Base-by-base conservation (phyloP, 1,140 invertebrate species). In the Helicoverpa armigera region DNA sequence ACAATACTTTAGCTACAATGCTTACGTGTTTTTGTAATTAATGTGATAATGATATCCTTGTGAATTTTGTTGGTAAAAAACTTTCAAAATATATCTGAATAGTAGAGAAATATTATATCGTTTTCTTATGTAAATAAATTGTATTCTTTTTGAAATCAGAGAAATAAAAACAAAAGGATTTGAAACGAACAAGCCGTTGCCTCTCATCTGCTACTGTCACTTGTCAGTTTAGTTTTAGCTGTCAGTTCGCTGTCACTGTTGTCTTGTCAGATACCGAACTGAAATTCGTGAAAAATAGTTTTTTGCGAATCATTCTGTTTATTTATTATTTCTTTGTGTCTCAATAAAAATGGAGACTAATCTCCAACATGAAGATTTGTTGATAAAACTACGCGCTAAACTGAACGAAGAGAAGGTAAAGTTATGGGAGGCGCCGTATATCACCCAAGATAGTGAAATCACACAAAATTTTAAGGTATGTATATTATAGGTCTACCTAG, bases 381-480 rank as follows among this genome's bases (percentile, higher is more conserved):
- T 96, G 16, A 96, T 96, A 70, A 96, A 96, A 91, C 91, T 97
- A 16, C 93, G 97, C 31, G 95, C 96, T 11, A 96, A 96, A 86
- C 91, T 98, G 13, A 97, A 97, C 79, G 89, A 94, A 54, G 96
- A 97, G 48, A 95, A 95, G 83, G 93, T 97, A 1, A 97, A 97
- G 88, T 89, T 98, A 61, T 98, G 97, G 97, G 93, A 96, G 70
- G 90, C 96, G 50, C 97, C 97, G 0, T 98, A 97, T 89, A 96
- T 95, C 75, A 87, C 87, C n/a, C 93, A 96, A 81, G 94, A 93
- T 31, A 83, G 85, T 67, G 80, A 79, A 61, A 73, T 89, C 16
- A 86, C 89, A 1, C 80, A 88, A 67, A 91, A 86, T 73, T 86
- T 95, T 70, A 87, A 92, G 92, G 94, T 94, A 85, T 85, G 82